phyloP scores from a whole-genome alignment of 2,797 vertebrate species.

The Mus caroli region DNA sequence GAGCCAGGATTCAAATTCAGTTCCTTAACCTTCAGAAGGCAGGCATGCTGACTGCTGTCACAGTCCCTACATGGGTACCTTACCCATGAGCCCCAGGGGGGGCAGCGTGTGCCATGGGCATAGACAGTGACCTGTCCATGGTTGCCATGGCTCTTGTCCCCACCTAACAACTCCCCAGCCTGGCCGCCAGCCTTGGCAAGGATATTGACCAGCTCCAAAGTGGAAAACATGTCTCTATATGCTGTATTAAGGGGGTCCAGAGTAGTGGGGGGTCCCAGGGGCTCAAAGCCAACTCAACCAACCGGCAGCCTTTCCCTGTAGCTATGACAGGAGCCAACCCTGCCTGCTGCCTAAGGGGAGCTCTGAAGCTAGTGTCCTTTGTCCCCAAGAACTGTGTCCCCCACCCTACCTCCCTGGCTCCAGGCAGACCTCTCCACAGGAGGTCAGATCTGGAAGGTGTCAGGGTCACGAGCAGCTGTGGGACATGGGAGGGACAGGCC shows the following conservation, averaged over 20 bases:
- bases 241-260: accelerated
- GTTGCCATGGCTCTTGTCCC: not conserved
- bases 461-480: accelerated
- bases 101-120: not conserved
- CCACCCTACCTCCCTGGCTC: not conserved
- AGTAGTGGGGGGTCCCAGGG: not conserved
- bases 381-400: not conserved
- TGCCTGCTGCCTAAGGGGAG: too few species aligned
- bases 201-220: too few species aligned
- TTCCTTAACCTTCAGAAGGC: not conserved
- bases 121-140: too few species aligned
- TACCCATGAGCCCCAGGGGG: accelerated
- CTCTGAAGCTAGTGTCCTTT: not conserved
- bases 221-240: not conserved
- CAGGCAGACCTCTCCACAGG: not conserved
- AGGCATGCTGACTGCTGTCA: accelerated
- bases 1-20: not conserved
- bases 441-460: conserved; percentile 4
- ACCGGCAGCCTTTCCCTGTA: not conserved
- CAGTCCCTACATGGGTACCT: not conserved
- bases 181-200: not conserved
- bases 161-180: not conserved
- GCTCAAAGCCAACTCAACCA: not conserved
- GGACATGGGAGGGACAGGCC: not conserved
- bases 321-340: not conserved